Base-by-base conservation (phyloP, 2,888 invertebrate species). In the Desoria tigrina region DNA sequence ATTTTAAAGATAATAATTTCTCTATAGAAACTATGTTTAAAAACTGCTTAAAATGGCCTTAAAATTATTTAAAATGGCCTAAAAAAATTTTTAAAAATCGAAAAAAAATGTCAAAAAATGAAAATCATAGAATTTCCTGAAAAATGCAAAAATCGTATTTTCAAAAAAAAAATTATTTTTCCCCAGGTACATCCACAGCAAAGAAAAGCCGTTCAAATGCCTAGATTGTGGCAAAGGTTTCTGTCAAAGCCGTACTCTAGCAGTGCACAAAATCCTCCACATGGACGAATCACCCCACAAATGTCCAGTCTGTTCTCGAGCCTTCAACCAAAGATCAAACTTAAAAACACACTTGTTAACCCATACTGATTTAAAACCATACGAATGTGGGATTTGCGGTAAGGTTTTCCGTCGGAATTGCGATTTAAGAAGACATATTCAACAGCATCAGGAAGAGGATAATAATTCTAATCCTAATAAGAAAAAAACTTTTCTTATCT, bases 151-250 rank as follows among this genome's bases (percentile, higher is more conserved):
- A n/a, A n/a, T n/a, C n/a, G n/a, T n/a, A n/a, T n/a, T n/a, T n/a
- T n/a, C n/a, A n/a, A n/a, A n/a, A 32, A 7, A 32, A 32, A 7
- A 7, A 32, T 32, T 11, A 4, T 32, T 32, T 32, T 32, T 4
- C 32, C 32, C 32, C 24, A 51, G 27, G 14, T 97, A 94, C 81
- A 97, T 95, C 78, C 96, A 97, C 83, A 92, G 93, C 68, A 96
- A 96, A 81, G 95, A 95, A 81, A 97, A 97, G 79, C 96, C 97
- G 0, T 97, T 95, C 84, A 95, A 94, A 81, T 97, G 96, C 81
- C 88, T 88, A 61, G 91, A 94, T 81, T 97, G 97, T 79, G 94
- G 94, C 73, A 97, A 97, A 82, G 96, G 97, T 3, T 97, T 97
- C 82, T 97, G 97, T 78, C 97, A 97, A 80, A 91, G 93, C 60